These are phyloP conservation scores for Acipenser oxyrinchus DNA, from an alignment of 2,797 vertebrate species.

Conservation along the genomic window DNA sequence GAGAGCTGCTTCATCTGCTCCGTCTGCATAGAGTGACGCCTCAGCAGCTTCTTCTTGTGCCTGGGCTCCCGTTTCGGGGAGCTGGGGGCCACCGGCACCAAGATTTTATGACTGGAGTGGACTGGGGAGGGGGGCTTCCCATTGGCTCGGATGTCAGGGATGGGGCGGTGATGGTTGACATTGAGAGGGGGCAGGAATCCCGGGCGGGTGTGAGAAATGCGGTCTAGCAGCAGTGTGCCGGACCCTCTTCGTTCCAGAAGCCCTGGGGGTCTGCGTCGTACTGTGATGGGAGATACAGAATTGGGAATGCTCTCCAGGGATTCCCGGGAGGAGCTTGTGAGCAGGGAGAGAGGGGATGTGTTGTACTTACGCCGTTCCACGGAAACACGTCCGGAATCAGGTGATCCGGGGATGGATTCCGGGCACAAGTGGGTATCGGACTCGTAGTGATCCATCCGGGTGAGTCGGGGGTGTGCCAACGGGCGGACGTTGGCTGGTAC, in stretches of 20 bases:
- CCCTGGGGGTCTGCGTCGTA: slow-evolving; percentile 62
- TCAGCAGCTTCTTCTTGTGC: slow-evolving; percentile 79
- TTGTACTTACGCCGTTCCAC: slow-evolving; percentile 74
- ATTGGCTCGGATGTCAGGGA: slow-evolving; percentile 75
- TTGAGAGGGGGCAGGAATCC: slow-evolving; percentile 88
- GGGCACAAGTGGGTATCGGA: slow-evolving; percentile 62
- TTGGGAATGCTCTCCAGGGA: slow-evolving; percentile 76
- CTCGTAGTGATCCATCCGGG: slow-evolving; percentile 72
- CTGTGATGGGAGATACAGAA: slow-evolving; percentile 67
- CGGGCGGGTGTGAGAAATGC: slow-evolving; percentile 76
- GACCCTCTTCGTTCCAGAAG: slow-evolving; percentile 80
- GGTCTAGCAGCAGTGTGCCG: slow-evolving; percentile 76
- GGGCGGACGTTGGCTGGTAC: slow-evolving; percentile 31
- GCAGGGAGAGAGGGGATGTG: slow-evolving; percentile 68
- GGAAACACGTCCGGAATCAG: slow-evolving; percentile 64
- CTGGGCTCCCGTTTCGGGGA: slow-evolving; percentile 70
- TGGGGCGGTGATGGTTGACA: slow-evolving; percentile 75
- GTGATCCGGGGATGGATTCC: slow-evolving; percentile 66
- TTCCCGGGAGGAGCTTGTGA: slow-evolving; percentile 56
- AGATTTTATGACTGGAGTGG: slow-evolving; percentile 55
- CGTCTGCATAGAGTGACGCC: slow-evolving; percentile 91
- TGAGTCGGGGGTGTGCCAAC: slow-evolving; percentile 64
- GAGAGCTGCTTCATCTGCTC: slow-evolving; percentile 86
- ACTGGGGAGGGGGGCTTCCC: slow-evolving; percentile 63
- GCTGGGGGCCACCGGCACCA: slow-evolving; percentile 63